Evolutionary conservation across 2,888 invertebrate species (phyloP).

Genomic region (Hyles lineata): DNA sequence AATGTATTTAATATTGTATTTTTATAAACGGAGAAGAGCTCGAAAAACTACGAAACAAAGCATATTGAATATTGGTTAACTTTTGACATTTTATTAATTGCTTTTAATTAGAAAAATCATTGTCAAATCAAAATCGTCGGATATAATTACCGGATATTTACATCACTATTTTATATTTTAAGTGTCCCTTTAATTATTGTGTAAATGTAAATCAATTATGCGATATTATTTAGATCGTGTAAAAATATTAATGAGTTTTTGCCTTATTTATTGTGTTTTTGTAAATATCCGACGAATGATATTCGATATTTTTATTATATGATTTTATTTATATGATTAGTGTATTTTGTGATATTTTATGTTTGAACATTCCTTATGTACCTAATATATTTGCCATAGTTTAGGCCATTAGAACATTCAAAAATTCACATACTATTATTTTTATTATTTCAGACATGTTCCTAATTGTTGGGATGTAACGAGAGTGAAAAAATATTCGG

Average conservation of each 20-base stretch:
- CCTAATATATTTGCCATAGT: slow-evolving; percentile 37
- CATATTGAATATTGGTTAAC: background rate
- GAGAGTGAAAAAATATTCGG: background rate
- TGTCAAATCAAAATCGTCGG: background rate
- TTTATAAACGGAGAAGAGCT: background rate
- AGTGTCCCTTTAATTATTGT: background rate
- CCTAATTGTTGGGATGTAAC: slow-evolving; percentile 13
- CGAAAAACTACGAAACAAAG: background rate
- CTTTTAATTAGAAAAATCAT: background rate
- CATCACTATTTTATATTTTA: background rate
- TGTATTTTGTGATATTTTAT: background rate
- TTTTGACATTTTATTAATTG: background rate
- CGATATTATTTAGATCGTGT: background rate
- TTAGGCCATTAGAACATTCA: slow-evolving; percentile 33
- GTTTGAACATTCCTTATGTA: slow-evolving; percentile 9
- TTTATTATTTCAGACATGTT: slow-evolving; percentile 15
- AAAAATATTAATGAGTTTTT: background rate
- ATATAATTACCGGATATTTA: background rate
- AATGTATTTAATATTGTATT: background rate
- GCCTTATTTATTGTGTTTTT: slow-evolving; percentile 1
- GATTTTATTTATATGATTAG: background rate
- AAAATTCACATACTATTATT: background rate
- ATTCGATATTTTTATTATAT: background rate
- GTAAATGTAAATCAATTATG: background rate
- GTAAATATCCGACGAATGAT: slow-evolving; percentile 5